Evolutionary conservation across 1,140 invertebrate species (phyloP).

Genomic region (Ceratitis capitata): DNA sequence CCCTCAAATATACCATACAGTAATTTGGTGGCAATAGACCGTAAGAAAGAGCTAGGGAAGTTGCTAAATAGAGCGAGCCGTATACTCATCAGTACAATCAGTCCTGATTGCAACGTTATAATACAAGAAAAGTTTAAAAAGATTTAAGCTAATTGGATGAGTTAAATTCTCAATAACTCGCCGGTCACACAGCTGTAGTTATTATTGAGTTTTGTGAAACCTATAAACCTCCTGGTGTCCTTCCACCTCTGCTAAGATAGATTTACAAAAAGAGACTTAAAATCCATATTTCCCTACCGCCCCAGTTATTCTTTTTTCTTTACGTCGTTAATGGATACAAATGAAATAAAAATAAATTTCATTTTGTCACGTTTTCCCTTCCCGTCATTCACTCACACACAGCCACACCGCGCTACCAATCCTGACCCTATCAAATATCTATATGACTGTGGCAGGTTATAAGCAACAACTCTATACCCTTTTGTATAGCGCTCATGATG

Average conservation of each 20-base stretch:
- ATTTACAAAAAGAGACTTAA: not conserved
- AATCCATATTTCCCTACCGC: not conserved
- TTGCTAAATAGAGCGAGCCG: too few species aligned
- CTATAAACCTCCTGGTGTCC: too few species aligned
- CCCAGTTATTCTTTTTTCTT: not conserved
- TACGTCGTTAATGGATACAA: not conserved
- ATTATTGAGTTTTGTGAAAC: too few species aligned
- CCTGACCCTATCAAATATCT: not conserved
- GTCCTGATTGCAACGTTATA: too few species aligned
- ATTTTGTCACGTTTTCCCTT: slow-evolving; percentile 13
- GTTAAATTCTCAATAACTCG: too few species aligned
- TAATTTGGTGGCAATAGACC: not conserved
- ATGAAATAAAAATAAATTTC: slow-evolving; percentile 18
- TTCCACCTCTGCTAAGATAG: too few species aligned
- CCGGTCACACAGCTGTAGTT: too few species aligned
- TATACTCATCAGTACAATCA: too few species aligned
- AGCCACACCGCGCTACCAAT: not conserved
- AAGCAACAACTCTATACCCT: not conserved
- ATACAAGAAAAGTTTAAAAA: too few species aligned
- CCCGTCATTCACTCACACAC: not conserved
- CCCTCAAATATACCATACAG: not conserved
- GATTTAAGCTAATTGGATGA: too few species aligned
- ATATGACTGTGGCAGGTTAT: not conserved
- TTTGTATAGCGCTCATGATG: not conserved
- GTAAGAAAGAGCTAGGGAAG: too few species aligned